These are phyloP conservation scores for Hyppa rectilinea DNA, from an alignment of 2,888 invertebrate genomes.

Conservation along the genomic window DNA sequence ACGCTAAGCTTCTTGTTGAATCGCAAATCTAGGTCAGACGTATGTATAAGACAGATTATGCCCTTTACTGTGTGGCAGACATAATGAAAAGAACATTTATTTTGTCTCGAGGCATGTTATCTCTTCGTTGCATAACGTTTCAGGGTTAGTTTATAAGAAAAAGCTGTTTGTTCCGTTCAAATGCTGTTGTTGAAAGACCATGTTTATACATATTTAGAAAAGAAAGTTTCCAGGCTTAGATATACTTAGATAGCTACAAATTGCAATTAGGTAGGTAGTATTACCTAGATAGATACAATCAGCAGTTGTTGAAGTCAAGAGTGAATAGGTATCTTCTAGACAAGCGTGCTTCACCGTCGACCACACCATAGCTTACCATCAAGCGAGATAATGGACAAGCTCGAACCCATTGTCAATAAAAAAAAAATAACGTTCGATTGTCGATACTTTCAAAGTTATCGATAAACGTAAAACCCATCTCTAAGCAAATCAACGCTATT, in stretches of 20 bases:
- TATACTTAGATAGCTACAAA: too few relatives aligned
- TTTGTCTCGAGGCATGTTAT: conserved; percentile 23
- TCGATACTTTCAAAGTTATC: conserved; percentile 42
- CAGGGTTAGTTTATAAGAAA: neutral
- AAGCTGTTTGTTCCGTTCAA: neutral
- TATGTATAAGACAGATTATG: conserved; percentile 55
- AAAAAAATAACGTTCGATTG: neutral
- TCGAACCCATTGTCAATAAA: too few relatives aligned
- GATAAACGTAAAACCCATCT: conserved; percentile 60
- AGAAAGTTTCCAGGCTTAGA: neutral
- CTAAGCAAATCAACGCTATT: conserved; percentile 75
- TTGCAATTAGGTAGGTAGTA: too few relatives aligned
- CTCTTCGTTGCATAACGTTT: conserved; percentile 22
- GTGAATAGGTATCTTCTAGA: too few relatives aligned
- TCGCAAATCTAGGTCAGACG: conserved; percentile 52
- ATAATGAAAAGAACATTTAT: conserved; percentile 38
- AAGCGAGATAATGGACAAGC: too few relatives aligned
- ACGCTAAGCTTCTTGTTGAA: conserved; percentile 45
- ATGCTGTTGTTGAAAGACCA: conserved; percentile 26
- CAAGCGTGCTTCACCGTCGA: too few relatives aligned
- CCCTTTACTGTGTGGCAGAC: conserved; percentile 30
- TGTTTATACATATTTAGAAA: conserved; percentile 16
- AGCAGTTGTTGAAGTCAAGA: too few relatives aligned
- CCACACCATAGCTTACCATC: too few relatives aligned
- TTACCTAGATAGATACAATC: too few relatives aligned